Evolutionary conservation across 1,140 invertebrate species (phyloP).

Genomic region (Pseudomyrmex sp.): DNA sequence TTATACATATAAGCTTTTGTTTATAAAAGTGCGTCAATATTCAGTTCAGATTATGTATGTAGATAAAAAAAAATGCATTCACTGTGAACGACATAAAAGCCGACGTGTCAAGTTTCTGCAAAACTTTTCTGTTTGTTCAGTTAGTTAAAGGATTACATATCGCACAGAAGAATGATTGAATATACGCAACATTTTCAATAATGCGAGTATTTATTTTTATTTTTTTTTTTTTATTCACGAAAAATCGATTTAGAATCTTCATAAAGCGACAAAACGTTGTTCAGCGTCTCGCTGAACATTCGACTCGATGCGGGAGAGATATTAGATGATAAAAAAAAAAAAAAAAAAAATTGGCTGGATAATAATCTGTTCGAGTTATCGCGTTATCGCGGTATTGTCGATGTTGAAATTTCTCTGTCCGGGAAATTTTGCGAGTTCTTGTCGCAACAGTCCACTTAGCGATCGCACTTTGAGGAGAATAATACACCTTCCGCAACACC

Average conservation of each 20-base stretch:
- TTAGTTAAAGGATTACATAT: too few species aligned
- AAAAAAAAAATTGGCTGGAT: conserved; percentile 46
- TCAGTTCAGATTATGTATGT: too few species aligned
- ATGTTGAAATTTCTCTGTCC: conserved; percentile 15
- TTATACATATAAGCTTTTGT: too few species aligned
- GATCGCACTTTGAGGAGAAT: conserved; percentile 10
- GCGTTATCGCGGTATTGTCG: conserved; percentile 52
- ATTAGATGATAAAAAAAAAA: conserved; percentile 38
- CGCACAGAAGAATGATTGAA: too few species aligned
- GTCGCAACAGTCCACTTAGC: conserved; percentile 43
- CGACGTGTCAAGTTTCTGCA: too few species aligned
- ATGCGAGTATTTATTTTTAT: too few species aligned
- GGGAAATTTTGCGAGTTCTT: conserved; percentile 39
- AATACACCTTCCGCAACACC: conserved; percentile 11
- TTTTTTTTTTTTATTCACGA: too few species aligned
- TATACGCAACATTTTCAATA: too few species aligned
- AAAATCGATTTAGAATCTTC: not conserved
- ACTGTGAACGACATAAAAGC: too few species aligned
- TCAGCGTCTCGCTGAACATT: conserved; percentile 8
- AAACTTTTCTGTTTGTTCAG: too few species aligned
- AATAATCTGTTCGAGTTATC: conserved; percentile 41
- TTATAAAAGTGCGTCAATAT: too few species aligned
- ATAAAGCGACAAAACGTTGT: not conserved
- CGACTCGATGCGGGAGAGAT: not conserved
- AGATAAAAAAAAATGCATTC: too few species aligned